These are phyloP conservation scores for Lepus americanus DNA, from an alignment of 2,113 vertebrate species.

Conservation along the genomic window DNA sequence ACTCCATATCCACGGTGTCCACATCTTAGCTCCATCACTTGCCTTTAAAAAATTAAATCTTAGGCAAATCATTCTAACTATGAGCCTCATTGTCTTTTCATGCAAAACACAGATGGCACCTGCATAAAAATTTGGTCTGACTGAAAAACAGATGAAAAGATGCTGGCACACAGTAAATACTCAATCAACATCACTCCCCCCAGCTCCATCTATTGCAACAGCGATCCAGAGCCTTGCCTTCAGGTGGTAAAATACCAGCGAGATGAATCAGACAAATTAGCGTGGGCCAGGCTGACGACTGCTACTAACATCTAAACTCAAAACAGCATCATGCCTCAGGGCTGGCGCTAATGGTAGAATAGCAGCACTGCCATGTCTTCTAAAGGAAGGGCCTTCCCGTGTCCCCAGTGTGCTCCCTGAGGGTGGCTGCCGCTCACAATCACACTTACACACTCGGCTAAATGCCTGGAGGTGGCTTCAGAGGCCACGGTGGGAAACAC, in stretches of 20 bases:
- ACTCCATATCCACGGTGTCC: not conserved
- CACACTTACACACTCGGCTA: not conserved
- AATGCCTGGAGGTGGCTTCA: not conserved
- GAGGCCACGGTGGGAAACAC: slow-evolving; percentile 21
- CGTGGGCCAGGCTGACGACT: not conserved
- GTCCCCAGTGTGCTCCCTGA: not conserved
- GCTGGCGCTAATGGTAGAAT: not conserved
- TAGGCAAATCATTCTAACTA: not conserved
- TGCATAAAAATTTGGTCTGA: not conserved
- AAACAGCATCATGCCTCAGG: not conserved
- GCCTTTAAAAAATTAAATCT: not conserved
- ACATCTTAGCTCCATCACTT: not conserved
- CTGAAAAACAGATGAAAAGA: not conserved
- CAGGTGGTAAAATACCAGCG: not conserved
- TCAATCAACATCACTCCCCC: not conserved
- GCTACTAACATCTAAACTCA: not conserved
- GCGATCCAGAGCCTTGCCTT: not conserved
- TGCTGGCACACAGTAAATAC: not conserved
- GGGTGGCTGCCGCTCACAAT: not conserved
- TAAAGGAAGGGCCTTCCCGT: not conserved
- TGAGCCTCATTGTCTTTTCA: slow-evolving; percentile 10
- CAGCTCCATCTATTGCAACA: not conserved
- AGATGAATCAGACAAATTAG: not conserved
- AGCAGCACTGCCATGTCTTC: not conserved
- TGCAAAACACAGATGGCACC: not conserved